Conservation (phyloP, 2,888 invertebrate genomes). For the Nasonia oneida region DNA sequence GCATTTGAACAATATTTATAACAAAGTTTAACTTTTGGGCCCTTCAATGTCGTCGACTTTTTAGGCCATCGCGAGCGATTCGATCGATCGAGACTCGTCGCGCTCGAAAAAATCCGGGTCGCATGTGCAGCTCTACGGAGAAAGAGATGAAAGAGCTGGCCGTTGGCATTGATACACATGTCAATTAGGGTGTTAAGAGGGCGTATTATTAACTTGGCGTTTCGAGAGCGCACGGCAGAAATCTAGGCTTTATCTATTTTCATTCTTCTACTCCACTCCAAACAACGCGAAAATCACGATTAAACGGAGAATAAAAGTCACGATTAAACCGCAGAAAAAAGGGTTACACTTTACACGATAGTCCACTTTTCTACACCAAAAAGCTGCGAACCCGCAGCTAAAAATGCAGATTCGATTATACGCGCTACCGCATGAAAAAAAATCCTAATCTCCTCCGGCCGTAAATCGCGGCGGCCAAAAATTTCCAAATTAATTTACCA, state of each 20-base stretch:
- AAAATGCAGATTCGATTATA: neutral
- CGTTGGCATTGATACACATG: neutral
- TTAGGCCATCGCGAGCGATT: neutral
- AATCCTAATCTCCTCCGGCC: neutral
- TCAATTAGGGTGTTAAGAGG: conserved; percentile 50
- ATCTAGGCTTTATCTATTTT: too few species aligned
- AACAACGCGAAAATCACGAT: neutral
- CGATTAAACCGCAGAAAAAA: neutral
- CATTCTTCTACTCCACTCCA: too few species aligned
- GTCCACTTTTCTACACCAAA: neutral
- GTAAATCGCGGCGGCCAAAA: neutral
- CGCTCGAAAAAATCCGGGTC: conserved; percentile 33
- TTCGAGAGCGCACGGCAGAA: neutral
- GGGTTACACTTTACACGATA: neutral
- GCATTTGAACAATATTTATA: too few species aligned
- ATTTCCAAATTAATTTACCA: conserved; percentile 17
- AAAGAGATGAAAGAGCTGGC: neutral
- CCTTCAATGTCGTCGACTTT: neutral
- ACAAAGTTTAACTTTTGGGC: too few species aligned
- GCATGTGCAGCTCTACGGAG: neutral
- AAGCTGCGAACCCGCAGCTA: neutral
- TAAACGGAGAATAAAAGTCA: neutral
- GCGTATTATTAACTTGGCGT: neutral
- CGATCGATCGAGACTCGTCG: conserved; percentile 23
- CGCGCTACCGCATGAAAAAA: neutral